These are phyloP conservation scores for Aurelia aurita DNA, from an alignment of 30 jellyfish, hydroid and myxozoan genomes.

Conservation along the genomic window DNA sequence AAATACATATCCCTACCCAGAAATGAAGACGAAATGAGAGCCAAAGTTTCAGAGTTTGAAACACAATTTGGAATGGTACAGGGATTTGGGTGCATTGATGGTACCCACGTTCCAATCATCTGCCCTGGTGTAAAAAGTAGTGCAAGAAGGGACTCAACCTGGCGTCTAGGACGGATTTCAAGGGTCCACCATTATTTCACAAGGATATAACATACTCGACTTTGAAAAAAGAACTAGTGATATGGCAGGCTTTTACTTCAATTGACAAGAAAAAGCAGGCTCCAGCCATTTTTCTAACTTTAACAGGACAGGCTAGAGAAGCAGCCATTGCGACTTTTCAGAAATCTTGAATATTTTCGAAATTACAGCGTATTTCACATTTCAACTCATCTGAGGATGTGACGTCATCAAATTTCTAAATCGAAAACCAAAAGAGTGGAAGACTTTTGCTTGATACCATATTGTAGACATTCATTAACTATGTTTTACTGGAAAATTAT, in stretches of 20 bases:
- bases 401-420: too few relatives aligned
- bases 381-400: too few relatives aligned
- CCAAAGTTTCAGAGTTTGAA: too few relatives aligned
- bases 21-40: slow-evolving; percentile 38
- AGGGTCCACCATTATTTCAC: not conserved
- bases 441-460: too few relatives aligned
- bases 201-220: slow-evolving; percentile 33
- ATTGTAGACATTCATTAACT: too few relatives aligned
- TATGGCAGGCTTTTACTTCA: slow-evolving; percentile 35
- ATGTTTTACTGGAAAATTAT: too few relatives aligned
- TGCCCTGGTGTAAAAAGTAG: slow-evolving; percentile 8
- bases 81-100: slow-evolving; percentile 69
- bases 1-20: slow-evolving; percentile 34
- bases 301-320: slow-evolving; percentile 41
- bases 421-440: too few relatives aligned
- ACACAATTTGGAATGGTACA: slow-evolving; percentile 46
- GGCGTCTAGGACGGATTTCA: not conserved
- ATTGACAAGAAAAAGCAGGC: slow-evolving; percentile 31
- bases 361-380: too few relatives aligned
- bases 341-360: too few relatives aligned
- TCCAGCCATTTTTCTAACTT: slow-evolving; percentile 18
- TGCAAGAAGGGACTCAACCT: not conserved
- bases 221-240: slow-evolving; percentile 1
- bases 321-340: too few relatives aligned
- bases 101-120: slow-evolving; percentile 47